phyloP scores from a whole-genome alignment of 2,113 vertebrate species.

The Xiphophorus maculatus region DNA sequence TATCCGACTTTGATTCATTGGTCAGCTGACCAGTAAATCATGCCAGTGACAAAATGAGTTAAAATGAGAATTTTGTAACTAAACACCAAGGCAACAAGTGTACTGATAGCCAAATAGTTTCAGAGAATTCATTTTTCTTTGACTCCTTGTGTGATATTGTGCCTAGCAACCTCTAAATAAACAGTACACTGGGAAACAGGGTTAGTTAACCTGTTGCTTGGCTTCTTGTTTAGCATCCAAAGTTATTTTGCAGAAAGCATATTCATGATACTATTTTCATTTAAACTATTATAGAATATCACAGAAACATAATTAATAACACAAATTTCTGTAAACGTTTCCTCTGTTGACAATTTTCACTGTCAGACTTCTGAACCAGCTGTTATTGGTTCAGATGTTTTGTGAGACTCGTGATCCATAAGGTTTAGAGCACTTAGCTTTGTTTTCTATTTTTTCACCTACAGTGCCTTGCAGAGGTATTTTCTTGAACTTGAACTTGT shows the following conservation, averaged over 20 bases:
- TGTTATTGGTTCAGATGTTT: constrained; percentile 5
- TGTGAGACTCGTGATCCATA: not conserved
- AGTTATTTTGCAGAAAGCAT: not conserved
- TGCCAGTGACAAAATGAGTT: not conserved
- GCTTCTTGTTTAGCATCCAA: not conserved
- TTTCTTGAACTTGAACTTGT: not conserved
- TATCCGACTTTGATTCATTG: constrained; percentile 12
- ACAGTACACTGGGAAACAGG: not conserved
- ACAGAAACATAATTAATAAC: not conserved
- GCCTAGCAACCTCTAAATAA: not conserved
- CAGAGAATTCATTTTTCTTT: not conserved
- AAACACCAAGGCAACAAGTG: too few species aligned
- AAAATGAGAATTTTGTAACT: not conserved
- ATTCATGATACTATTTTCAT: not conserved
- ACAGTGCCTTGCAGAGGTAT: not conserved
- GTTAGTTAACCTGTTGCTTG: not conserved
- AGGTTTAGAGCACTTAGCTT: not conserved
- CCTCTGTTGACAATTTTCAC: not conserved
- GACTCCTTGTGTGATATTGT: not conserved
- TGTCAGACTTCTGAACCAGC: not conserved
- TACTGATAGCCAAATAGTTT: not conserved
- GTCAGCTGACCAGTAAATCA: constrained; percentile 1
- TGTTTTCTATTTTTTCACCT: not conserved
- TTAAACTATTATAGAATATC: not conserved
- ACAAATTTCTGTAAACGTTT: not conserved